These are phyloP conservation scores for Drosophila ficusphila DNA, from an alignment of 1,140 invertebrate genomes.

Conservation along the genomic window DNA sequence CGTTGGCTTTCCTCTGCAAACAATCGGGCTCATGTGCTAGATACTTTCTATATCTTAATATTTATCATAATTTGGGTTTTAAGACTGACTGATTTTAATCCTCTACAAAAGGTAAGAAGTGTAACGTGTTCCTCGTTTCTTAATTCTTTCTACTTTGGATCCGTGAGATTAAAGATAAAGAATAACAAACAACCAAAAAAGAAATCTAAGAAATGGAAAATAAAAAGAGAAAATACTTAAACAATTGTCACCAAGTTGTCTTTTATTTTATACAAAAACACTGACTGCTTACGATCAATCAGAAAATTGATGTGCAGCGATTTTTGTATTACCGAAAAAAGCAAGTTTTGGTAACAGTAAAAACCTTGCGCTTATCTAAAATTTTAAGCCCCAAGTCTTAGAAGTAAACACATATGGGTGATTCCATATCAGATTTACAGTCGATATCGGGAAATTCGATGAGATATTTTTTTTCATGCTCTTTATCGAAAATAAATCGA, in stretches of 20 bases:
- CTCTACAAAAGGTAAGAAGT: slow-evolving; percentile 66
- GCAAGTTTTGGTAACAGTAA: slow-evolving; percentile 41
- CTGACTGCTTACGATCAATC: slow-evolving; percentile 39
- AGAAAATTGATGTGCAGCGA: slow-evolving; percentile 43
- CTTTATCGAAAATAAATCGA: too few relatives aligned
- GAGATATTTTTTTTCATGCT: too few relatives aligned
- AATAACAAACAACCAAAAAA: slow-evolving; percentile 43
- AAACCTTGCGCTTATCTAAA: slow-evolving; percentile 11
- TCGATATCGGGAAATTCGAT: too few relatives aligned
- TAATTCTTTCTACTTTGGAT: slow-evolving; percentile 52
- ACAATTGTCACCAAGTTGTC: slow-evolving; percentile 78
- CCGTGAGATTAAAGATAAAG: slow-evolving; percentile 46
- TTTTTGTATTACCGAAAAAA: slow-evolving; percentile 47
- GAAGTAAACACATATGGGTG: background rate
- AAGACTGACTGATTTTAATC: slow-evolving; percentile 62
- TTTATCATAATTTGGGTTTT: slow-evolving; percentile 57
- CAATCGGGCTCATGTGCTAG: background rate
- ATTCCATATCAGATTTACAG: too few relatives aligned
- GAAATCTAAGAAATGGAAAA: slow-evolving; percentile 55
- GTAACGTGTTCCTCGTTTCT: slow-evolving; percentile 50
- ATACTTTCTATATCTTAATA: slow-evolving; percentile 32
- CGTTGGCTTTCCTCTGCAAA: slow-evolving; percentile 9
- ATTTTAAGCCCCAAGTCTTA: background rate
- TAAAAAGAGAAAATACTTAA: slow-evolving; percentile 79
- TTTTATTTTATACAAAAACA: slow-evolving; percentile 78